These are phyloP conservation scores for Leuctra nigra DNA, from an alignment of 2,888 invertebrate genomes.

Conservation along the genomic window DNA sequence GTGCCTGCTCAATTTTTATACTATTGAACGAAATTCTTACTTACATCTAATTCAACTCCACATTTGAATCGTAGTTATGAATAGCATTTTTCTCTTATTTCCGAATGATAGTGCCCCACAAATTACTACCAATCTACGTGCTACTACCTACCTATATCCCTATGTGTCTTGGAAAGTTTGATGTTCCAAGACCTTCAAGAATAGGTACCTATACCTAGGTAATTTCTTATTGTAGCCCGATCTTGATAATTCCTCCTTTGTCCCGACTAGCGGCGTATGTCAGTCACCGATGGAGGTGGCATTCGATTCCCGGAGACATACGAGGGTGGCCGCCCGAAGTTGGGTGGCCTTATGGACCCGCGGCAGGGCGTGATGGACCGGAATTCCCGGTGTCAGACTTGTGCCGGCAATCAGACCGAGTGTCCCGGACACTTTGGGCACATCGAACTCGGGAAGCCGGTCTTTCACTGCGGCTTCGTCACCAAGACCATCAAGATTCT, in stretches of 20 bases:
- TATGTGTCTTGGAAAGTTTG: not conserved
- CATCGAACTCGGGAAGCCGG: slow-evolving; percentile 96
- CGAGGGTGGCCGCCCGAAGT: slow-evolving; percentile 96
- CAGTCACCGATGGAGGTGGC: slow-evolving; percentile 95
- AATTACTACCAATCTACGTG: too few relatives aligned
- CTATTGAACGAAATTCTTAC: too few relatives aligned
- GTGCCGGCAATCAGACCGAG: slow-evolving; percentile 95
- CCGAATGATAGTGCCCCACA: too few relatives aligned
- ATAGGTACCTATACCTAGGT: not conserved
- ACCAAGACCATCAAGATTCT: slow-evolving; percentile 95
- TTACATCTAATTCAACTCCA: too few relatives aligned
- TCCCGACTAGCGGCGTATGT: slow-evolving; percentile 97
- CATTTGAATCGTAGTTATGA: too few relatives aligned
- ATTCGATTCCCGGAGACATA: slow-evolving; percentile 96
- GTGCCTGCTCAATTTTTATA: too few relatives aligned
- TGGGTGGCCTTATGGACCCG: slow-evolving; percentile 99
- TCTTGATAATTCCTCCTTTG: too few relatives aligned
- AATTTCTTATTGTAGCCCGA: not conserved
- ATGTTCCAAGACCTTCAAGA: not conserved
- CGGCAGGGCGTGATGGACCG: slow-evolving; percentile 96
- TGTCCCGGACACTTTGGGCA: slow-evolving; percentile 99
- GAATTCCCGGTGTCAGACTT: slow-evolving; percentile 88
- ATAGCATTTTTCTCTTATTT: too few relatives aligned
- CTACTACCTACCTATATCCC: too few relatives aligned
- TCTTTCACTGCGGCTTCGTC: slow-evolving; percentile 96